Conservation (phyloP, 2,113 vertebrate genomes). For the Gnathonemus echidnorhynchus region DNA sequence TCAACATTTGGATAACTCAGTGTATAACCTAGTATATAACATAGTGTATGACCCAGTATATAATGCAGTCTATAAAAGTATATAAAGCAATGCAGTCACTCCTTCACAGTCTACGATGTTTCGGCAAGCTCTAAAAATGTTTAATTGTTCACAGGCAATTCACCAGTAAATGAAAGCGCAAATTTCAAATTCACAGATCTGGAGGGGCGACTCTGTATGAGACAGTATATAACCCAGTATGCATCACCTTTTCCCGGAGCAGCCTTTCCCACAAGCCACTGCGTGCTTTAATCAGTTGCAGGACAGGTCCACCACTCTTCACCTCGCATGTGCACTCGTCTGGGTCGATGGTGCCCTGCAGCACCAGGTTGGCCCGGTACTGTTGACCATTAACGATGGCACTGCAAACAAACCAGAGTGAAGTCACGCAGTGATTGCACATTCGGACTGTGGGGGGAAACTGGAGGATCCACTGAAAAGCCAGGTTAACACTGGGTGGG, state of each 20-base stretch:
- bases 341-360: neutral
- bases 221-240: neutral
- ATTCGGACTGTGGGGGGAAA: neutral
- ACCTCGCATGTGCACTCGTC: neutral
- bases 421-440: no score
- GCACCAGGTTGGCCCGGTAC: constrained; percentile 1
- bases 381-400: neutral
- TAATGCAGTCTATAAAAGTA: neutral
- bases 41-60: neutral
- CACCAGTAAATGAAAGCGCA: neutral
- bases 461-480: neutral
- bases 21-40: neutral
- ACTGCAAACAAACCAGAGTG: neutral
- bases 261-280: constrained; percentile 2
- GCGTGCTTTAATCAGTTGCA: neutral
- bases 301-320: neutral
- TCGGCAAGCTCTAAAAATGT: neutral
- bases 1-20: neutral
- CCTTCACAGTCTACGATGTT: neutral
- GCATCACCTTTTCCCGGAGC: neutral
- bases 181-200: neutral
- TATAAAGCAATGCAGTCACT: no score
- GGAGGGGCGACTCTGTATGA: neutral
- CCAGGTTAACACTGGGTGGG: neutral
- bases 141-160: neutral